Evolutionary conservation across 2,113 vertebrate species (phyloP).

Genomic region (Albula goreensis): DNA sequence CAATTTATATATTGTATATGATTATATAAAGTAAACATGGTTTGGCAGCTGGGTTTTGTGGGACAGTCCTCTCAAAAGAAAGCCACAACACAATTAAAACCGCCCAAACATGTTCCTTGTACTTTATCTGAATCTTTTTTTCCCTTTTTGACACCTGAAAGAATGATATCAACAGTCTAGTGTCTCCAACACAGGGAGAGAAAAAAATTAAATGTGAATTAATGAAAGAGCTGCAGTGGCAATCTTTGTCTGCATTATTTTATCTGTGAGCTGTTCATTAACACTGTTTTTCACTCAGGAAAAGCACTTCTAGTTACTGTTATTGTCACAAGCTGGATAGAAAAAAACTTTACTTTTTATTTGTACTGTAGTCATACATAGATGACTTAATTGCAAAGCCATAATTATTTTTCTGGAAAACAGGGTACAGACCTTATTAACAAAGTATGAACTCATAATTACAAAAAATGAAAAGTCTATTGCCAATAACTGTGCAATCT

Average conservation of each 20-base stretch:
- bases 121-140: conserved; percentile 13
- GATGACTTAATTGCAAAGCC: background rate
- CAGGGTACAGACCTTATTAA: background rate
- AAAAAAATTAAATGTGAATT: conserved; percentile 28
- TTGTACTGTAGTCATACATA: background rate
- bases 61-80: conserved; percentile 1
- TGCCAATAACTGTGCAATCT: background rate
- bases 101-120: conserved; percentile 10
- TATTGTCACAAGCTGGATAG: background rate
- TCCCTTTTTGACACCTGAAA: conserved; percentile 5
- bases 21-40: background rate
- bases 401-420: background rate
- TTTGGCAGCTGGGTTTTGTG: background rate
- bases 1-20: too few species aligned
- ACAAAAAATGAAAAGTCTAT: background rate
- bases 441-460: conserved; percentile 12
- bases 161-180: conserved; percentile 1
- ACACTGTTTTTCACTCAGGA: conserved; percentile 9
- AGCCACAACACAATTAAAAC: background rate
- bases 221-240: conserved; percentile 5
- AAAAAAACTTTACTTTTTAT: conserved; percentile 10
- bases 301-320: conserved; percentile 8
- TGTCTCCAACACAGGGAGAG: conserved; percentile 6
- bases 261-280: conserved; percentile 31
- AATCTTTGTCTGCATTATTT: conserved; percentile 15